Conservation (phyloP, 2,888 invertebrate species). For the Dione juno region DNA sequence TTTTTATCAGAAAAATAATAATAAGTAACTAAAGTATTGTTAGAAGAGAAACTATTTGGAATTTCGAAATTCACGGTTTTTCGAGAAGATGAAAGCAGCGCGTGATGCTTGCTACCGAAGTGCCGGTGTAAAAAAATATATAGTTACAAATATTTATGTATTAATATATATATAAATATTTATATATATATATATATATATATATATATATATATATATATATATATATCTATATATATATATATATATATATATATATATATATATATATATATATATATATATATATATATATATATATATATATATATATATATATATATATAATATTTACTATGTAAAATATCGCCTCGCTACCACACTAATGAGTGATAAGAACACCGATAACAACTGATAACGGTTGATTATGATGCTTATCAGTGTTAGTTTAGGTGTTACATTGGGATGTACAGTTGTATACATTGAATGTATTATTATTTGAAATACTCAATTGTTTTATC, state of each 20-base stretch:
- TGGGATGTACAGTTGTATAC: constrained; percentile 16
- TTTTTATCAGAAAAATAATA: too few relatives aligned
- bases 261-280: neutral
- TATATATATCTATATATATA: neutral
- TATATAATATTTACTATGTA: constrained; percentile 16
- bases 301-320: neutral
- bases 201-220: too few relatives aligned
- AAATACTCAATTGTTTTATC: constrained; percentile 1
- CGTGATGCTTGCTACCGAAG: too few relatives aligned
- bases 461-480: neutral
- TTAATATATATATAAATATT: neutral
- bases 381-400: constrained; percentile 53
- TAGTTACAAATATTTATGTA: neutral
- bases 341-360: constrained; percentile 50
- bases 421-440: constrained; percentile 24
- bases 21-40: too few relatives aligned
- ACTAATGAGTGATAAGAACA: constrained; percentile 54
- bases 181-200: neutral
- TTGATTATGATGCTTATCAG: constrained; percentile 20
- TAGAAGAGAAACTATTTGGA: too few relatives aligned
- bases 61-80: too few relatives aligned
- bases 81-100: too few relatives aligned
- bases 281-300: too few relatives aligned
- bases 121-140: too few relatives aligned
- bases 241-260: too few relatives aligned